Evolutionary conservation across 2,113 vertebrate species (phyloP).

Genomic region (Mus pahari): DNA sequence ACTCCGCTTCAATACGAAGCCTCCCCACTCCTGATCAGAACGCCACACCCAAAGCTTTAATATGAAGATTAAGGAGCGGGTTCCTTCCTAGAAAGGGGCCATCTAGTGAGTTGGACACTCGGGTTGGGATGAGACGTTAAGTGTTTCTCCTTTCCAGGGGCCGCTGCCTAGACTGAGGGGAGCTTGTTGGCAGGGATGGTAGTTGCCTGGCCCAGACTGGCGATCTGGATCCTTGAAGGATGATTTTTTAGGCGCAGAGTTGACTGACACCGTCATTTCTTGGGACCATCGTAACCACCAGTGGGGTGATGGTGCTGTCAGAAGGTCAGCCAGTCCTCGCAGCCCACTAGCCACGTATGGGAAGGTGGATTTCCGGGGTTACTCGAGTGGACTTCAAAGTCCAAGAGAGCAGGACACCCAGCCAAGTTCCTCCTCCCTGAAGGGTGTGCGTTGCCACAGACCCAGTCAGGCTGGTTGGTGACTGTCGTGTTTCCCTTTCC

Average conservation of each 20-base stretch:
- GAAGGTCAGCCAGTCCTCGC: not conserved
- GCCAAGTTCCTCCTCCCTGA: not conserved
- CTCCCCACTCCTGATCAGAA: not conserved
- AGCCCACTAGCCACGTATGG: not conserved
- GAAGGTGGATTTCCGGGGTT: slow-evolving; percentile 29
- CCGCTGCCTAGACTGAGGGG: not conserved
- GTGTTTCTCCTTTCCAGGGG: not conserved
- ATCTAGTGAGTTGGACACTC: not conserved
- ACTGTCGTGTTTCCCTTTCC: not conserved
- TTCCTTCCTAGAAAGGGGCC: not conserved
- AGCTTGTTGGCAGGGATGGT: too few relatives aligned
- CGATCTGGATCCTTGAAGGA: not conserved
- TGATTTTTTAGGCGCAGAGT: not conserved
- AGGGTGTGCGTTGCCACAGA: not conserved
- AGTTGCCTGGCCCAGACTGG: not conserved
- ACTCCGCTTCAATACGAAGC: not conserved
- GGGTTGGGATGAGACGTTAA: not conserved
- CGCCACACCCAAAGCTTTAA: not conserved
- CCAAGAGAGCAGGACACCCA: slow-evolving; percentile 32
- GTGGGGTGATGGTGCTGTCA: not conserved
- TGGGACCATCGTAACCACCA: not conserved
- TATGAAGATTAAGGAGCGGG: not conserved
- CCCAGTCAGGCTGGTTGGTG: not conserved
- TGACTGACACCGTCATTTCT: not conserved
- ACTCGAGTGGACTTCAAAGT: slow-evolving; percentile 36